Evolutionary conservation across 1,140 invertebrate genomes (phyloP).

Genomic region (Lineus longissimus): DNA sequence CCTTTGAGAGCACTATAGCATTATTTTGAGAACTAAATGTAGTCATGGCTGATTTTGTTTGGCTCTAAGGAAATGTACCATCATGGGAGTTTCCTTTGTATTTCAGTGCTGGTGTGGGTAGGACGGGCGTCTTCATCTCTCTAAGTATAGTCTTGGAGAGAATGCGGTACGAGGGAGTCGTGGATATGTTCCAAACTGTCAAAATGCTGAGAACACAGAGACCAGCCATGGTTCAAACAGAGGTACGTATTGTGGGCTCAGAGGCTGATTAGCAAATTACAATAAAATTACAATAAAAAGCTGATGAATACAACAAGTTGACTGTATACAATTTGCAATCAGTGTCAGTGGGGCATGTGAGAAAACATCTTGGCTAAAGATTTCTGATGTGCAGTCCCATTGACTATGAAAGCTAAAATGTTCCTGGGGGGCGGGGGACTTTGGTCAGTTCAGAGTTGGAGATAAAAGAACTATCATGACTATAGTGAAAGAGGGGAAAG

Average conservation of each 20-base stretch:
- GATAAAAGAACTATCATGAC: too few species aligned
- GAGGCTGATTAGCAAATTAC: background rate
- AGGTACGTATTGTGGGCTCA: constrained; percentile 60
- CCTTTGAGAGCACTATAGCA: background rate
- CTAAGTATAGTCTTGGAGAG: constrained; percentile 96
- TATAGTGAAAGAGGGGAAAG: too few species aligned
- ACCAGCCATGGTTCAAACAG: constrained; percentile 98
- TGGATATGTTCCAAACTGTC: constrained; percentile 98
- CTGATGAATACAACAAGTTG: background rate
- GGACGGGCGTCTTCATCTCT: constrained; percentile 97
- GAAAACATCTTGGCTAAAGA: too few species aligned
- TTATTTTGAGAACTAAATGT: background rate
- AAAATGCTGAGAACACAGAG: constrained; percentile 95
- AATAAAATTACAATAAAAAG: background rate
- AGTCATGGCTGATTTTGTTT: background rate
- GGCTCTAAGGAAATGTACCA: too few species aligned
- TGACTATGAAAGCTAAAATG: too few species aligned
- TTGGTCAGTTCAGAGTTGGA: too few species aligned
- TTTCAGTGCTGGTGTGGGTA: constrained; percentile 62
- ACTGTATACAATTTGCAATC: background rate
- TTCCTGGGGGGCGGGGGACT: too few species aligned
- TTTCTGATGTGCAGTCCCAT: too few species aligned
- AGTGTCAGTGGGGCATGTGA: too few species aligned
- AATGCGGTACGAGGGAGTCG: constrained; percentile 97
- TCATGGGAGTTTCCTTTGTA: constrained; percentile 8